Evolutionary conservation across 2,888 invertebrate genomes (phyloP).

Genomic region (Lagria hirta): DNA sequence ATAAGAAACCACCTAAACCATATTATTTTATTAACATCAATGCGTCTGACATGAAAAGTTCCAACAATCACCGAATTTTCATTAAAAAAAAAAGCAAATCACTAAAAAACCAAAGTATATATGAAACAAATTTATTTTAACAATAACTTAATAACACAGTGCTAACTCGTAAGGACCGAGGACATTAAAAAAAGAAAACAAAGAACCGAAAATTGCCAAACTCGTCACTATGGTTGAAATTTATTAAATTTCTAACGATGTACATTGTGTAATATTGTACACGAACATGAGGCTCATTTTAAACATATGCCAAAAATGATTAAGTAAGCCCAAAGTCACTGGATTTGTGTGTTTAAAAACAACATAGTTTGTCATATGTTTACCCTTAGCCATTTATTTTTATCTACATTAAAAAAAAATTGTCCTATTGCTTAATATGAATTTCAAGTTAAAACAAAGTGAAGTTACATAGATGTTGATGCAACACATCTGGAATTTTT

Average conservation of each 20-base stretch:
- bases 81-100: too few relatives aligned
- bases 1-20: too few relatives aligned
- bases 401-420: slow-evolving; percentile 42
- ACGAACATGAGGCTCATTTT: slow-evolving; percentile 37
- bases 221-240: slow-evolving; percentile 42
- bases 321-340: slow-evolving; percentile 51
- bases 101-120: too few relatives aligned
- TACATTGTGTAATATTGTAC: slow-evolving; percentile 58
- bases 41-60: too few relatives aligned
- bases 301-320: slow-evolving; percentile 40
- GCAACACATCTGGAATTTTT: slow-evolving; percentile 42
- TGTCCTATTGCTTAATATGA: slow-evolving; percentile 44
- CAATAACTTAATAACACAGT: slow-evolving; percentile 36
- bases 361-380: slow-evolving; percentile 39
- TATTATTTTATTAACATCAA: too few relatives aligned
- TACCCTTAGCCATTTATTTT: slow-evolving; percentile 32
- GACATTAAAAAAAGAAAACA: slow-evolving; percentile 38
- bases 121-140: slow-evolving; percentile 29
- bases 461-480: slow-evolving; percentile 41
- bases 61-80: too few relatives aligned
- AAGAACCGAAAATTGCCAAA: slow-evolving; percentile 39
- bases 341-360: slow-evolving; percentile 27
- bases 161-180: slow-evolving; percentile 35
- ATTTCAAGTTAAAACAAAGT: slow-evolving; percentile 27
- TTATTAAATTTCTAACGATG: slow-evolving; percentile 47